These are phyloP conservation scores for Mythimna impura DNA, from an alignment of 2,888 invertebrate species.

Conservation along the genomic window DNA sequence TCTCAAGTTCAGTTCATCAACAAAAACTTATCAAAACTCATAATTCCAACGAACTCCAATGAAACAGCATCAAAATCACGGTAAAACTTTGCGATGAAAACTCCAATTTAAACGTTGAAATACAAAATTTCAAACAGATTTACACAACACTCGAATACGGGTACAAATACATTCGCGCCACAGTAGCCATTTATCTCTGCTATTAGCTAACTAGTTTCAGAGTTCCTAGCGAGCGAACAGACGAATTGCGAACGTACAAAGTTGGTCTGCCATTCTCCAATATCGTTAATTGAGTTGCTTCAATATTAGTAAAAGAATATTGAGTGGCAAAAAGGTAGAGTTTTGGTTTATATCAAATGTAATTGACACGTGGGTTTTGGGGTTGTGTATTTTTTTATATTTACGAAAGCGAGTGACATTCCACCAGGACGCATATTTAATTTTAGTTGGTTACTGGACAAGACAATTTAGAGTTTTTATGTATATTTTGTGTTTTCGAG, in stretches of 20 bases:
- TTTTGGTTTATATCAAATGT: constrained; percentile 17
- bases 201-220: constrained; percentile 76
- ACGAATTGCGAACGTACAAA: constrained; percentile 64
- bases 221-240: constrained; percentile 55
- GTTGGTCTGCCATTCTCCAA: constrained; percentile 66
- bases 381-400: too few species aligned
- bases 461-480: too few species aligned
- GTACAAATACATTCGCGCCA: constrained; percentile 62
- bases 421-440: too few species aligned
- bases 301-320: constrained; percentile 60
- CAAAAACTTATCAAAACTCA: background rate
- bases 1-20: background rate
- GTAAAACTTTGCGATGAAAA: constrained; percentile 20
- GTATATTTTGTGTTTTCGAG: too few species aligned
- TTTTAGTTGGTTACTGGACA: too few species aligned
- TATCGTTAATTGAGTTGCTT: constrained; percentile 72
- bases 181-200: constrained; percentile 71
- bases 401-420: background rate
- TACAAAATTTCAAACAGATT: constrained; percentile 58
- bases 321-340: constrained; percentile 43
- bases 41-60: background rate
- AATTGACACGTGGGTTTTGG: constrained; percentile 19
- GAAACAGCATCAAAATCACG: constrained; percentile 19
- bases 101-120: constrained; percentile 37
- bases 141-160: constrained; percentile 39